Evolutionary conservation across 2,113 vertebrate species (phyloP), one percentile per base, ranked within the genome.

Genomic region (Propithecus coquereli): DNA sequence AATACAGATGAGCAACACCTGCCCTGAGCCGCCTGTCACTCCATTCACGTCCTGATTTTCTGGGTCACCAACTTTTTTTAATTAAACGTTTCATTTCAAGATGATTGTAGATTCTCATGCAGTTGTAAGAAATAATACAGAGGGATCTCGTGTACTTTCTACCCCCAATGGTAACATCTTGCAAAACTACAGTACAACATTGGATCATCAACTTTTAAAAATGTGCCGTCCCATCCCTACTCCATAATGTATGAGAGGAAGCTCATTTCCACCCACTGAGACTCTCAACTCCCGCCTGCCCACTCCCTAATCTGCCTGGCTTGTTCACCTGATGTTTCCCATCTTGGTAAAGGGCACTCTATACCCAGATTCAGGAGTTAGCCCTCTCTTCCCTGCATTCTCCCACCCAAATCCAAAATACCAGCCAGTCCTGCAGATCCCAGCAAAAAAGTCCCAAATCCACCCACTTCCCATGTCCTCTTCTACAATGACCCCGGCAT

Each of bases 41-140:
- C 88, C 87, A 8, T 54, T 76, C 74, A 34, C 43, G 7, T 76
- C 74, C 65, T 16, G 88, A 84, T 96, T 95, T 96, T 96, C 94
- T 90, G 93, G 97, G 97, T 92, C 96, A 96, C 89, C 47, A 34
- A 22, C 71, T 83, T 91, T 85, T 88, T 96, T 96, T 80, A 96
- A 96, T 97, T 97, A 97, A 97, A 97, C 57, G 91, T 95, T 83
- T 93, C 65, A 87, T 92, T 76, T 91, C 59, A 57, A 95, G 71
- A 76, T 94, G 34, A 95, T 87, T 87, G 43, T 61, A 83, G 86
- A 95, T 88, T 94, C 77, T 59, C 70, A 30, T 30, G 50, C 54
- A 11, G 47, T 82, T 84, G 45, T 70, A n/a, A 96, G 85, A 91
- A 91, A 18, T 34, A 47, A 37, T 47, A 34, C 68, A n/a, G 81